Conservation (phyloP, 23 tunicate genomes). For the Diplosoma virens region DNA sequence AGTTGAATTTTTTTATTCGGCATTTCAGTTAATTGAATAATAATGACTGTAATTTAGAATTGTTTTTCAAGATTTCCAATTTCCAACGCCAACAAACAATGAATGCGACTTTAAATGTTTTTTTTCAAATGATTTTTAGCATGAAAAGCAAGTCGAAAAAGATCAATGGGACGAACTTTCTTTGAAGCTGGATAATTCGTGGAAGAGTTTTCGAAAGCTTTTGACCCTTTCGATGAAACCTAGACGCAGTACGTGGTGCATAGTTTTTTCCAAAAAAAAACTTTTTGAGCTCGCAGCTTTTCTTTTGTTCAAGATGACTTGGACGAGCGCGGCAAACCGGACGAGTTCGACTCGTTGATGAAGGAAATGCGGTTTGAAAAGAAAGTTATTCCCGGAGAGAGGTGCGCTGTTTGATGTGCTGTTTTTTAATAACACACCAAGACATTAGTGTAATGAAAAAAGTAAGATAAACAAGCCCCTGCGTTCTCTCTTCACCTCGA, state of each 20-base stretch:
- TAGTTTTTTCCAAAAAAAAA: not conserved
- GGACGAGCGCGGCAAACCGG: constrained; percentile 24
- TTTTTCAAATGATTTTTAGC: constrained; percentile 16
- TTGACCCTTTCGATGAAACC: constrained; percentile 36
- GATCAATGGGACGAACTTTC: constrained; percentile 58
- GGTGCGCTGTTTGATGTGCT: too few relatives aligned
- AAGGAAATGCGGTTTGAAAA: constrained; percentile 67
- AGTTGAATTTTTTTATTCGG: too few relatives aligned
- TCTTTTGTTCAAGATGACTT: constrained; percentile 47
- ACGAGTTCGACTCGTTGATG: constrained; percentile 62
- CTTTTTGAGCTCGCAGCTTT: not conserved
- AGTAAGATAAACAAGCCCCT: too few relatives aligned
- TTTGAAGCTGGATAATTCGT: constrained; percentile 60
- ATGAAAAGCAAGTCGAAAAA: constrained; percentile 60
- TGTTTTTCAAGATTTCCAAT: too few relatives aligned
- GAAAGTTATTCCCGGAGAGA: constrained; percentile 72
- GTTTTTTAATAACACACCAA: too few relatives aligned
- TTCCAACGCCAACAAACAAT: too few relatives aligned
- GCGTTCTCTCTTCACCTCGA: too few relatives aligned
- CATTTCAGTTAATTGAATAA: too few relatives aligned
- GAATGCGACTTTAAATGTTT: too few relatives aligned
- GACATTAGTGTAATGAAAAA: too few relatives aligned
- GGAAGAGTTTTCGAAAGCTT: constrained; percentile 44
- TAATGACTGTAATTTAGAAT: too few relatives aligned
- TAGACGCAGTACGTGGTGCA: constrained; percentile 19